Evolutionary conservation across 2,797 vertebrate genomes (phyloP), one percentile per base, ranked within the genome.

Genomic region (Salarias fasciatus): DNA sequence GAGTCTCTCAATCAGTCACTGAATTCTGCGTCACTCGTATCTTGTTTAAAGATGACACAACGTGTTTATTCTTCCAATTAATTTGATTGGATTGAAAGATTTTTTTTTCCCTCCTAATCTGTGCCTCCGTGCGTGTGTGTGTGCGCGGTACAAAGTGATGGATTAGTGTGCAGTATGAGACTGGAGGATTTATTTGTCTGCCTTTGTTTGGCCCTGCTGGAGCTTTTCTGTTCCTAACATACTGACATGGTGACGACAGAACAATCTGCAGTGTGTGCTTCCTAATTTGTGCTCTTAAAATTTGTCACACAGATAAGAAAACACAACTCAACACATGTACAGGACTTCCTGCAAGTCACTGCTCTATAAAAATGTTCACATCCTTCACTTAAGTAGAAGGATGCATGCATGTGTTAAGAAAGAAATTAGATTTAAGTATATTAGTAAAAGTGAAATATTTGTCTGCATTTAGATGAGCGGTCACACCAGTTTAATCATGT

Each of bases 11-110:
- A 7, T 79, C 55, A 56, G 51, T 69, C 57, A 51, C 41, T 73
- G 67, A 76, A 66, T 80, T 66, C 60, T 68, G 45, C 56, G 47
- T 71, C 45, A 29, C 12, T 43, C 66, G 4, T 54, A 31, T 70
- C 77, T 70, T 10, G 1, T 67, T 14, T 44, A 77, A 53, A 70
- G 76, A 79, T 74, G 47, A 70, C 55, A 6, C 49, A 65, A 36
- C 29, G 24, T 49, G 18, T 37, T 49, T 44, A 48, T 61, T 58
- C 44, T 62, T 53, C 24, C 42, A 75, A 41, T 77, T 70, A 8
- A 60, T 72, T 69, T 52, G 14, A 63, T 7, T 70, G 64, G 75
- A 80, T 75, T 77, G 75, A 68, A 46, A 33, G 15, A 52, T 29
- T 41, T 60, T 42, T 60, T 42, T 3, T 55, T 55, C 51, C 55